A percentile compares a stretch with the other conserved stretches of the same genome.
These are phyloP conservation scores for Dicranocentrus wangi DNA, from an alignment of 2,888 invertebrate species.

Conservation along the genomic window DNA sequence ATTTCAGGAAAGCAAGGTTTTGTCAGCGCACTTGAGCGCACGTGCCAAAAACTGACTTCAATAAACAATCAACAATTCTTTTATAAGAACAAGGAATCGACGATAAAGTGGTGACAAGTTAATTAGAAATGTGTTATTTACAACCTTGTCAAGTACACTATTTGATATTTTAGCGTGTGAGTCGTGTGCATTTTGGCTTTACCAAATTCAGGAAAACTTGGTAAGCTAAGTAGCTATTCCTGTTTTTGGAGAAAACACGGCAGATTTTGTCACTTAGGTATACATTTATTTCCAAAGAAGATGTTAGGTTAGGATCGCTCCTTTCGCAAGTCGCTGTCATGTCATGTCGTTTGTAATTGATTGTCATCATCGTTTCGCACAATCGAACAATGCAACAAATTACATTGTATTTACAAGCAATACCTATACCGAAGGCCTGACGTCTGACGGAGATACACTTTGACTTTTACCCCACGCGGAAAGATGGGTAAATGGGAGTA, in stretches of 20 bases:
- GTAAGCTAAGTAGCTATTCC: no score
- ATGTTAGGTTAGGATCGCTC: no score
- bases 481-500: no score
- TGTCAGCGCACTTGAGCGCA: background rate
- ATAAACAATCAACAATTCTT: background rate
- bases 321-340: constrained; percentile 1
- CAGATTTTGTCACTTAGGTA: background rate
- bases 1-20: background rate
- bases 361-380: background rate
- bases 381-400: background rate
- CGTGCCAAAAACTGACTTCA: background rate
- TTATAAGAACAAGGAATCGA: background rate
- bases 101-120: background rate
- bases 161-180: background rate
- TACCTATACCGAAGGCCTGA: background rate
- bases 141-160: background rate
- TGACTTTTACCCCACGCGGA: no score
- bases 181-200: background rate
- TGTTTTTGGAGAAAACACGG: background rate
- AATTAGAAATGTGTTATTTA: constrained; percentile 2
- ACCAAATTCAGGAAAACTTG: background rate
- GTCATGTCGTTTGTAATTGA: background rate
- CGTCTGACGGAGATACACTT: background rate
- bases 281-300: background rate
- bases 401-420: background rate